A percentile compares a stretch with the other conserved stretches of the same genome.
phyloP scores from a whole-genome alignment of 2,888 invertebrate genomes.

The Hydrotaea cyrtoneurina region DNA sequence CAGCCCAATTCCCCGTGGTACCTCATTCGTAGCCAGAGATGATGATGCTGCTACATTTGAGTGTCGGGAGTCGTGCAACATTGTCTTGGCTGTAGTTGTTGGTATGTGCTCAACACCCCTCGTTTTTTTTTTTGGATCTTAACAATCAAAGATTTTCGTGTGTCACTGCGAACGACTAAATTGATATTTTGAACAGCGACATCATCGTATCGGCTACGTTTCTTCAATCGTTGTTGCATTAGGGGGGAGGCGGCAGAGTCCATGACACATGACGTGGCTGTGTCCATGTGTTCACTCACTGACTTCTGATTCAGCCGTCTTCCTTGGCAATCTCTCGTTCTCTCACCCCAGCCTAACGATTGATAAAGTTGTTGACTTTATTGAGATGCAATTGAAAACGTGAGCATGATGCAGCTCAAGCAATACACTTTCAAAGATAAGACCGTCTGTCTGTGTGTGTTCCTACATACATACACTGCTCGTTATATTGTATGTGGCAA shows the following conservation, averaged over 20 bases:
- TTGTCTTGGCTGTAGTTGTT: too few relatives aligned
- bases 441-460: background rate
- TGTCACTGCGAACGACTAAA: conserved; percentile 10
- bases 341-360: background rate
- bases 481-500: background rate
- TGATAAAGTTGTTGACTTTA: conserved; percentile 49
- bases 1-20: background rate
- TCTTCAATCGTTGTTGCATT: background rate
- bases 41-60: too few relatives aligned
- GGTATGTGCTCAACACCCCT: too few relatives aligned
- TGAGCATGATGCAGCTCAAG: conserved; percentile 41
- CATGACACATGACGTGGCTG: background rate
- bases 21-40: too few relatives aligned
- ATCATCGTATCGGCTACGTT: too few relatives aligned
- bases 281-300: background rate
- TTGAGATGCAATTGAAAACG: conserved; percentile 47
- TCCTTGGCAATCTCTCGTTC: background rate
- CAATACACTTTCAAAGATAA: background rate
- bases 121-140: too few relatives aligned
- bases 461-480: background rate
- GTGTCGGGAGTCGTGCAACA: too few relatives aligned
- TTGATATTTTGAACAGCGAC: conserved; percentile 8
- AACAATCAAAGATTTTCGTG: conserved; percentile 9
- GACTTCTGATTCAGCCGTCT: background rate
- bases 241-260: background rate